Evolutionary conservation across 1,140 invertebrate species (phyloP).

Genomic region (Monomorium pharaonis): DNA sequence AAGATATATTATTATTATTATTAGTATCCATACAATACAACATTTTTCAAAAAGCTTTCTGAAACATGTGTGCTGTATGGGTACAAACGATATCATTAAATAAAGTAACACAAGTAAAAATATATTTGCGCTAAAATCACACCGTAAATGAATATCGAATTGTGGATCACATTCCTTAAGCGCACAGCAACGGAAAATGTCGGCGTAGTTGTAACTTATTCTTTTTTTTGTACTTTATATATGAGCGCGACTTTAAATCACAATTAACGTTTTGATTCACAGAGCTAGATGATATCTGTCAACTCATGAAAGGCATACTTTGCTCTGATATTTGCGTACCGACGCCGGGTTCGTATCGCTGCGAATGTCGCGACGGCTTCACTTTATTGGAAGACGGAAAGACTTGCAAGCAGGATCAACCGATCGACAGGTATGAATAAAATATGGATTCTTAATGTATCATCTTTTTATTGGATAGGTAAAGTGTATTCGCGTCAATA

Average conservation of each 20-base stretch:
- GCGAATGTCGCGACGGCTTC: slow-evolving; percentile 90
- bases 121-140: background rate
- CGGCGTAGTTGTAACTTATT: background rate
- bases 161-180: background rate
- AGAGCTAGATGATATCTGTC: slow-evolving; percentile 87
- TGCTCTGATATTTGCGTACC: slow-evolving; percentile 91
- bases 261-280: slow-evolving; percentile 50
- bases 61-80: no score
- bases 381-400: slow-evolving; percentile 88
- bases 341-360: slow-evolving; percentile 89
- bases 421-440: slow-evolving; percentile 73
- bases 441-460: background rate
- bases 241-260: slow-evolving; percentile 11
- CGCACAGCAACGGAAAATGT: background rate
- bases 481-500: background rate
- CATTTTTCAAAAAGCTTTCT: no score
- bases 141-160: background rate
- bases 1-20: no score
- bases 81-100: no score
- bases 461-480: background rate
- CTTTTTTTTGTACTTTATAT: background rate
- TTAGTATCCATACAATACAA: no score
- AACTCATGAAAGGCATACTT: slow-evolving; percentile 88
- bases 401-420: slow-evolving; percentile 86
- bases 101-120: no score